phyloP scores from a whole-genome alignment of 2,888 invertebrate genomes.

The Euzophera pinguis region DNA sequence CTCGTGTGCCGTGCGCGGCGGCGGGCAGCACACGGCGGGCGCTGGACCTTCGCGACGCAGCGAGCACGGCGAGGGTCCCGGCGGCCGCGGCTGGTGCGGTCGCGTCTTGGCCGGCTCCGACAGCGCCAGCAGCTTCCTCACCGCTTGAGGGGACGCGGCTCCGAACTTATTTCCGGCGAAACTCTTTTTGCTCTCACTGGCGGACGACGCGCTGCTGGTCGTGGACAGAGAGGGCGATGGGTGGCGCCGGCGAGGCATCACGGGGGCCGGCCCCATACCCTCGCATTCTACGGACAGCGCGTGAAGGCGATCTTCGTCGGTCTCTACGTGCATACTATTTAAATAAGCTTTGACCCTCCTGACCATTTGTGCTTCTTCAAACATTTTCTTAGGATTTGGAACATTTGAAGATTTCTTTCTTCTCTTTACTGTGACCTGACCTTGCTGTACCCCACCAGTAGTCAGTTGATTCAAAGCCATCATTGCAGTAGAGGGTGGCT shows the following conservation, averaged over 20 bases:
- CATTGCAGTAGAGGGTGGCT: conserved; percentile 93
- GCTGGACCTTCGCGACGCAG: conserved; percentile 82
- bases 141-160: conserved; percentile 97
- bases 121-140: conserved; percentile 95
- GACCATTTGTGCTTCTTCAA: conserved; percentile 99
- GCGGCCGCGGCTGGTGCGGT: conserved; percentile 89
- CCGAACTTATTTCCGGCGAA: conserved; percentile 86
- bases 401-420: conserved; percentile 93
- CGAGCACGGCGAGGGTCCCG: conserved; percentile 83
- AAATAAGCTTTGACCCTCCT: conserved; percentile 97
- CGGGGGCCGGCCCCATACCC: conserved; percentile 81
- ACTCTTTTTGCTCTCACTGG: conserved; percentile 85
- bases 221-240: conserved; percentile 96
- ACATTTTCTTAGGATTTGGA: conserved; percentile 98
- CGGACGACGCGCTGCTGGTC: conserved; percentile 94
- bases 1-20: conserved; percentile 86
- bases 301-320: conserved; percentile 94
- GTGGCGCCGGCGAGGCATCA: conserved; percentile 87
- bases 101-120: conserved; percentile 93
- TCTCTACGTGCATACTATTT: conserved; percentile 93
- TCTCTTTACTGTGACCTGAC: conserved; percentile 92
- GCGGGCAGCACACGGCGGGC: conserved; percentile 53
- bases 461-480: conserved; percentile 93
- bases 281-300: conserved; percentile 95
- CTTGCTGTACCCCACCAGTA: conserved; percentile 84